A percentile compares a stretch with the other conserved stretches of the same genome.
These are phyloP conservation scores for Accipiter cooperii DNA, from an alignment of 2,113 vertebrate species.

Conservation along the genomic window DNA sequence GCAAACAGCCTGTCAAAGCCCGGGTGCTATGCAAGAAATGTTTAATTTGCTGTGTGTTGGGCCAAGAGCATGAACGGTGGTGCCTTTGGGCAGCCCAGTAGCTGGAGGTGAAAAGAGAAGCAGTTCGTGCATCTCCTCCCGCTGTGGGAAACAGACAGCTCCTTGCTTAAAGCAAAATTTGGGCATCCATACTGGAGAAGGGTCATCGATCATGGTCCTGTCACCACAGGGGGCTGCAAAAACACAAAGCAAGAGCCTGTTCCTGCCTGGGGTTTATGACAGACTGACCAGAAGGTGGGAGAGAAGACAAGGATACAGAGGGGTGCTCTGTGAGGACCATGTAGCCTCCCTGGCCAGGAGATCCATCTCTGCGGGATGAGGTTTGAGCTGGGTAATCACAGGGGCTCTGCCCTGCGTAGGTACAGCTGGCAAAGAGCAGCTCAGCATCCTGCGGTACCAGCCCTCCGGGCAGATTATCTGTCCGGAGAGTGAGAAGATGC, in stretches of 20 bases:
- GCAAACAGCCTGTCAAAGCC: not conserved
- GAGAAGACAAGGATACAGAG: not conserved
- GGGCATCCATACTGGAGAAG: not conserved
- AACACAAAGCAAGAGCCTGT: not conserved
- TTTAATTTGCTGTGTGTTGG: not conserved
- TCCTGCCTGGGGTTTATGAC: not conserved
- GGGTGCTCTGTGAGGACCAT: not conserved
- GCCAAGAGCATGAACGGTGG: not conserved
- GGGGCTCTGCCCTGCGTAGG: not conserved
- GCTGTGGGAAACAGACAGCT: not conserved
- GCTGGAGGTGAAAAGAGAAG: not conserved
- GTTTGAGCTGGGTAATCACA: not conserved
- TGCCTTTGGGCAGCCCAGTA: not conserved
- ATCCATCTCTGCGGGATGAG: not conserved
- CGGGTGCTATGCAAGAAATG: not conserved
- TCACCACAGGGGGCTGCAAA: not conserved
- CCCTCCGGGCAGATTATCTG: not conserved
- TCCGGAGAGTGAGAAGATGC: not conserved
- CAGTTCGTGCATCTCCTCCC: not conserved
- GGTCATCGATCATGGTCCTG: fast-evolving
- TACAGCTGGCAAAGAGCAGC: not conserved
- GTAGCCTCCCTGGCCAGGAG: not conserved
- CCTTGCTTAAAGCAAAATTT: not conserved
- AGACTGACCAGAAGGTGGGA: not conserved
- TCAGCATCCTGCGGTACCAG: not conserved